Percentiles rank a stretch among this genome's conserved stretches.
phyloP scores from a whole-genome alignment of 2,888 invertebrate species.

The Zhengitettix transpicula region DNA sequence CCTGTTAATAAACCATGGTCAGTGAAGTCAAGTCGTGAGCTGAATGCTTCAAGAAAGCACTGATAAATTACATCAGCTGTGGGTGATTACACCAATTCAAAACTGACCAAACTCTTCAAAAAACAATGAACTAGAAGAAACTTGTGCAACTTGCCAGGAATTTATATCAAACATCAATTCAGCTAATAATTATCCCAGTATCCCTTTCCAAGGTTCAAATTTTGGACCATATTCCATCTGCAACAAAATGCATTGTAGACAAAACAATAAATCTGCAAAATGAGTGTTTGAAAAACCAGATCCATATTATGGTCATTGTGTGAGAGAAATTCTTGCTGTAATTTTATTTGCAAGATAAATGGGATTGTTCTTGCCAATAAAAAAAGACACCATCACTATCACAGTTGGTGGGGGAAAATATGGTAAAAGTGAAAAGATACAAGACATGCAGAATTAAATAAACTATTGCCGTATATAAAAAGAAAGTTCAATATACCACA shows the following conservation, averaged over 20 bases:
- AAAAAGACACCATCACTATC: neutral
- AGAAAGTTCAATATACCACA: neutral
- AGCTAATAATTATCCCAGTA: too few species aligned
- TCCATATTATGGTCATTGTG: neutral
- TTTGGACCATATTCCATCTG: constrained; percentile 5
- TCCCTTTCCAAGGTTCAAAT: too few species aligned
- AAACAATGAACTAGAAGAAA: neutral
- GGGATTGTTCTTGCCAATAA: neutral
- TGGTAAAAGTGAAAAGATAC: neutral
- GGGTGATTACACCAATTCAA: constrained; percentile 1
- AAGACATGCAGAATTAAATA: neutral
- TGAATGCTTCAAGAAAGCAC: neutral
- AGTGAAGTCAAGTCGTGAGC: neutral
- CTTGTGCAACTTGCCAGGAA: constrained; percentile 1
- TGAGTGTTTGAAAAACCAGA: neutral
- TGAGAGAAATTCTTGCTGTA: neutral
- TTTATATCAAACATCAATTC: too few species aligned
- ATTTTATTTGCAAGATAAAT: neutral
- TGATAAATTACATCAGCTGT: neutral
- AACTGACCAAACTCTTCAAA: constrained; percentile 3
- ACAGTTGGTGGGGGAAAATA: neutral
- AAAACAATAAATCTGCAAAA: constrained; percentile 1
- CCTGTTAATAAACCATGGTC: neutral
- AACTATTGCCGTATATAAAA: neutral
- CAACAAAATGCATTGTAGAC: constrained; percentile 5